Percentiles rank a stretch among this genome's conserved stretches.
Evolutionary conservation across 2,797 vertebrate species (phyloP).

Genomic region (Champsocephalus gunnari): DNA sequence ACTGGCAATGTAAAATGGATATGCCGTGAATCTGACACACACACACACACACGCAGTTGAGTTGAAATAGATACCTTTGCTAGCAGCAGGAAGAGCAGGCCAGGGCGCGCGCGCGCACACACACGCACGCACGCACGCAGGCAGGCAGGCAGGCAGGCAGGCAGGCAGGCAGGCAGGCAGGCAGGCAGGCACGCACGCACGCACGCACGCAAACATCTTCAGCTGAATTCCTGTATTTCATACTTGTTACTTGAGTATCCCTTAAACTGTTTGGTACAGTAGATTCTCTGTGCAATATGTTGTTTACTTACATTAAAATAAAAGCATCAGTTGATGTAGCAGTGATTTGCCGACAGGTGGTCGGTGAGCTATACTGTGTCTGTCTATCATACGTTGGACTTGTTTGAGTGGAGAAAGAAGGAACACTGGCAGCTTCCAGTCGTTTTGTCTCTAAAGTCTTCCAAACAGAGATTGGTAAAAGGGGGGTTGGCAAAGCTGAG

Average conservation of each 20-base stretch:
- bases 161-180: too few relatives aligned
- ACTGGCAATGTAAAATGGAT: not conserved
- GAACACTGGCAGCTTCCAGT: slow-evolving; percentile 85
- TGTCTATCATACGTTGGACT: slow-evolving; percentile 65
- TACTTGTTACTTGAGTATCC: slow-evolving; percentile 57
- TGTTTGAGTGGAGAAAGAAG: slow-evolving; percentile 84
- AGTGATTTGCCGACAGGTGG: slow-evolving; percentile 45
- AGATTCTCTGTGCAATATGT: slow-evolving; percentile 59
- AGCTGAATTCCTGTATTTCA: slow-evolving; percentile 76
- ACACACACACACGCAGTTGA: slow-evolving; percentile 16
- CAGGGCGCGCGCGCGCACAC: not conserved
- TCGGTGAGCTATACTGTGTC: slow-evolving; percentile 45
- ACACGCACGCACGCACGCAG: not conserved
- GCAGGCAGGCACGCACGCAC: too few relatives aligned
- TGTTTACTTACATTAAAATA: slow-evolving; percentile 55
- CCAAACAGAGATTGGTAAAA: slow-evolving; percentile 77
- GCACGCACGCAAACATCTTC: slow-evolving; percentile 30
- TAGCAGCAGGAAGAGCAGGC: slow-evolving; percentile 52
- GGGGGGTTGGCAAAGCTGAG: slow-evolving; percentile 68
- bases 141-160: too few relatives aligned
- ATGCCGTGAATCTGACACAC: not conserved
- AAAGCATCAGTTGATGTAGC: slow-evolving; percentile 46
- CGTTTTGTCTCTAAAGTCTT: slow-evolving; percentile 84
- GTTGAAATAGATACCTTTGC: slow-evolving; percentile 53
- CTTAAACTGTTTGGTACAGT: slow-evolving; percentile 57